Conservation (phyloP, 2,113 vertebrate genomes). For the Mus spicilegus region DNA sequence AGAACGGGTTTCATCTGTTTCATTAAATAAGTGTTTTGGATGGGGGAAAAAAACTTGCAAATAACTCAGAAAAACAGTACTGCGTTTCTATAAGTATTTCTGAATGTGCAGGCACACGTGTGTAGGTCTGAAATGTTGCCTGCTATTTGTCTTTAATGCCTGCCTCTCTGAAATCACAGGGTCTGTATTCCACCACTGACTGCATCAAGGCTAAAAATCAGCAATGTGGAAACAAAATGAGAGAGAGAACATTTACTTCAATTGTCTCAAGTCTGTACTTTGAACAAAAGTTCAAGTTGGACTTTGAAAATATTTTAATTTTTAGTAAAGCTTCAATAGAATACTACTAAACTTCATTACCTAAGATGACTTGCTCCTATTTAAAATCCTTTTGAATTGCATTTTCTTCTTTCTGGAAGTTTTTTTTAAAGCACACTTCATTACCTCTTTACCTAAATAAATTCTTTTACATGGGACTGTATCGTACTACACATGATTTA, state of each 20-base stretch:
- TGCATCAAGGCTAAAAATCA: not conserved
- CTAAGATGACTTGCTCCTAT: not conserved
- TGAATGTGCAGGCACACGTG: not conserved
- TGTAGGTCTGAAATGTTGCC: not conserved
- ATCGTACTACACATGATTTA: not conserved
- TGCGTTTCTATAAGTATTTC: not conserved
- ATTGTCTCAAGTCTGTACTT: not conserved
- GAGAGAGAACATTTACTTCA: not conserved
- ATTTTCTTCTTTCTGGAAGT: not conserved
- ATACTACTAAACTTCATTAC: not conserved
- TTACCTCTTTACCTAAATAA: not conserved
- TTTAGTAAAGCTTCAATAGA: not conserved
- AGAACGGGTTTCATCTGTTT: not conserved
- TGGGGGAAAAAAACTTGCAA: not conserved
- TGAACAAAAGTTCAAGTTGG: not conserved
- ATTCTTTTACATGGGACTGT: not conserved
- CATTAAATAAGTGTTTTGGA: not conserved
- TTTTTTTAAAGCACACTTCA: not conserved
- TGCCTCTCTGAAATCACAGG: not conserved
- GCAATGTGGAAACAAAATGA: not conserved
- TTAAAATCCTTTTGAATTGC: not conserved
- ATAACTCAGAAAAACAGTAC: slow-evolving; percentile 38
- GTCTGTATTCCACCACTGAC: slow-evolving; percentile 9
- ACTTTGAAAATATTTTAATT: not conserved
- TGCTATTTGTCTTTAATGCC: not conserved